Conservation (phyloP, 2,113 vertebrate genomes). For the Cinclus cinclus region DNA sequence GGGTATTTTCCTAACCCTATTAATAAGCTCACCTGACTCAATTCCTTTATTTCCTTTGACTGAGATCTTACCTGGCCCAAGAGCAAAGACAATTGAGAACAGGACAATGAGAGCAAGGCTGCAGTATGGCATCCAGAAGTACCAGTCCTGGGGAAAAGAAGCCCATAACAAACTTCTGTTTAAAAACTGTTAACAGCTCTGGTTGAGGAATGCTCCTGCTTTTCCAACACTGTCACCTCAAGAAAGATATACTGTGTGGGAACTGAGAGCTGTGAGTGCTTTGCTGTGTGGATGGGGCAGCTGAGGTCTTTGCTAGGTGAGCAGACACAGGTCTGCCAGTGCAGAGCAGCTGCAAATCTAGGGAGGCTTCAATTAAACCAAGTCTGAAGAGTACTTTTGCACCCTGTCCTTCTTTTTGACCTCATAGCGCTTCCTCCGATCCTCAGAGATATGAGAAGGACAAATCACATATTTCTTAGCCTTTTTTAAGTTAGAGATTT, state of each 20-base stretch:
- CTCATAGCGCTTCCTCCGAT: not conserved
- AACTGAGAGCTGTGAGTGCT: not conserved
- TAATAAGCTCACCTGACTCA: not conserved
- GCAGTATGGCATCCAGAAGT: conserved; percentile 85
- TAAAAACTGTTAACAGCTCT: not conserved
- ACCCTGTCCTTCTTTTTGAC: not conserved
- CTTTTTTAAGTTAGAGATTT: not conserved
- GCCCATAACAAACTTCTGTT: not conserved
- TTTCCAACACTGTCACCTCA: not conserved
- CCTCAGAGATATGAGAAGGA: not conserved
- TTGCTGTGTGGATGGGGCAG: not conserved
- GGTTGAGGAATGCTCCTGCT: not conserved
- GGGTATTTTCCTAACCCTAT: not conserved
- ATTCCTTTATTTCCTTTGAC: not conserved
- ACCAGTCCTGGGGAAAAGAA: conserved; percentile 46
- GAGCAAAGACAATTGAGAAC: conserved; percentile 75
- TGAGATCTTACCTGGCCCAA: conserved; percentile 75
- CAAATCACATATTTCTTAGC: not conserved
- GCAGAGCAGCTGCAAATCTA: not conserved
- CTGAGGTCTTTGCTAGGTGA: not conserved
- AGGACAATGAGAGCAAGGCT: conserved; percentile 80
- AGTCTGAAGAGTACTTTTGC: not conserved
- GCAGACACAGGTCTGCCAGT: not conserved
- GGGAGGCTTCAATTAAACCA: not conserved
- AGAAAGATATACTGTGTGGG: not conserved